Percentiles rank a stretch among this genome's conserved stretches.
These are phyloP conservation scores for Lissocephala sabroskyi DNA, from an alignment of 2,888 invertebrate genomes.

Conservation along the genomic window DNA sequence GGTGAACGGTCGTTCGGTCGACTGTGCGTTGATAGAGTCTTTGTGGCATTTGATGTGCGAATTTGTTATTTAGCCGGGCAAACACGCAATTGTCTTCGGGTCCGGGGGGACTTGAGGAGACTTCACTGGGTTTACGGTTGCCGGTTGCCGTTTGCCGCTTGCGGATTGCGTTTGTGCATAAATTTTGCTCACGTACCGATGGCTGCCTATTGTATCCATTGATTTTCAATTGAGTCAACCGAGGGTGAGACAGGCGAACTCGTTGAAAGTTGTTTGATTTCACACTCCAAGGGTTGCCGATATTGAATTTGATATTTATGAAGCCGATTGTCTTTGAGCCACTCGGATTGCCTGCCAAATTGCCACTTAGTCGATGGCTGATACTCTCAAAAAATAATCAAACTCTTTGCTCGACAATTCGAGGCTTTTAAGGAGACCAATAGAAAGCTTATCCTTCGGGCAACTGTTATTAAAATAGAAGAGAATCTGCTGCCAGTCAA, in stretches of 20 bases:
- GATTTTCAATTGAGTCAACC: slow-evolving; percentile 42
- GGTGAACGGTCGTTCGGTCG: background rate
- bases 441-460: no score
- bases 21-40: slow-evolving; percentile 50
- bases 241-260: no score
- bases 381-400: no score
- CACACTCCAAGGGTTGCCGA: background rate
- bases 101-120: slow-evolving; percentile 6
- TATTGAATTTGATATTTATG: slow-evolving; percentile 17
- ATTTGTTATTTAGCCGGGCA: slow-evolving; percentile 67
- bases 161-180: slow-evolving; percentile 19
- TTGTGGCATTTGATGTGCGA: slow-evolving; percentile 69
- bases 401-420: no score
- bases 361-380: no score
- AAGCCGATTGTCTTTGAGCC: background rate
- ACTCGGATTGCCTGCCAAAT: no score
- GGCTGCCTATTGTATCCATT: slow-evolving; percentile 40
- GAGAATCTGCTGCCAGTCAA: no score
- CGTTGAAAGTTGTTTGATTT: slow-evolving; percentile 24
- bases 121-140: slow-evolving; percentile 1
- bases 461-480: no score
- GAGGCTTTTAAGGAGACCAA: no score
- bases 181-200: slow-evolving; percentile 32
- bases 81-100: slow-evolving; percentile 64
- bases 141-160: no score